Conservation (phyloP, 2,113 vertebrate genomes). For the Apteryx mantelli region DNA sequence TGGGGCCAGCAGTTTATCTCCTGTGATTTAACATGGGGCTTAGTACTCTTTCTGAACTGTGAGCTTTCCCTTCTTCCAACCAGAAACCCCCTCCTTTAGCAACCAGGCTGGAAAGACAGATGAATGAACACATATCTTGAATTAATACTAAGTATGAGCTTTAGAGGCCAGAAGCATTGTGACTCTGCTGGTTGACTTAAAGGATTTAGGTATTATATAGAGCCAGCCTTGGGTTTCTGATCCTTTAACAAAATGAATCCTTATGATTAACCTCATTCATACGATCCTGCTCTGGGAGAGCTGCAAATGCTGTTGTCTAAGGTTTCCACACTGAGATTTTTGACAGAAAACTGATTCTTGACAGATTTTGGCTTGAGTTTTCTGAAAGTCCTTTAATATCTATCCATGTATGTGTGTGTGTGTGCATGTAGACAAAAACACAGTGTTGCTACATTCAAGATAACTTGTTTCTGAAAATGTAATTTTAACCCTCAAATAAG, state of each 20-base stretch:
- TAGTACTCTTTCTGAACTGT: neutral
- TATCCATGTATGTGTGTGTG: neutral
- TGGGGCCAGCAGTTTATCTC: neutral
- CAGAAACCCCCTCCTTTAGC: neutral
- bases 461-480: neutral
- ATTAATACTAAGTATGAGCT: neutral
- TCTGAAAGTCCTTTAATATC: neutral
- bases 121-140: neutral
- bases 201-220: conserved; percentile 40
- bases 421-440: neutral
- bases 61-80: neutral
- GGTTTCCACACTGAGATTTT: neutral
- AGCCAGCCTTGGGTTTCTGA: conserved; percentile 24
- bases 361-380: neutral
- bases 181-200: conserved; percentile 8
- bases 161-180: neutral
- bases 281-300: neutral
- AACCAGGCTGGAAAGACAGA: neutral
- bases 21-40: neutral
- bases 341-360: neutral
- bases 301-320: neutral
- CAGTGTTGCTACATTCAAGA: neutral
- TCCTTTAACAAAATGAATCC: conserved; percentile 27
- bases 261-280: neutral
- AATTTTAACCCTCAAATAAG: neutral